Evolutionary conservation across 2,797 vertebrate species (phyloP).

Genomic region (Esox masquinongy): DNA sequence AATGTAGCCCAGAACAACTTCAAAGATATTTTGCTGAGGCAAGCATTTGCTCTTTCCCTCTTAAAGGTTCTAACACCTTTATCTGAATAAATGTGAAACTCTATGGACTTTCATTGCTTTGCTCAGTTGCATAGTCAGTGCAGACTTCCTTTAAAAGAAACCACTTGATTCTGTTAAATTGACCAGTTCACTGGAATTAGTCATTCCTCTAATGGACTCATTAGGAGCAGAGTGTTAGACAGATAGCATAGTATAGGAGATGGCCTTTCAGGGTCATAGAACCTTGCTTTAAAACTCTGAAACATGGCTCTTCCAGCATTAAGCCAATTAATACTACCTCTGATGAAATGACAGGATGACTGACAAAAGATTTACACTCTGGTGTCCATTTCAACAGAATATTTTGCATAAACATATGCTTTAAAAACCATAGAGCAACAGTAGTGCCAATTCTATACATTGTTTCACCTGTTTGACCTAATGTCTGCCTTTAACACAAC

Average conservation of each 20-base stretch:
- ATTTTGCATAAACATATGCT: slow-evolving; percentile 44
- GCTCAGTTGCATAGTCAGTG: background rate
- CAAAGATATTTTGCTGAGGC: background rate
- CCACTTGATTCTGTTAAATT: background rate
- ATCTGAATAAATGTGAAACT: background rate
- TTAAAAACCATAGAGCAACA: slow-evolving; percentile 37
- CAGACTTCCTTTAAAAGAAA: background rate
- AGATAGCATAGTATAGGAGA: background rate
- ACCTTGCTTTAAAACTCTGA: background rate
- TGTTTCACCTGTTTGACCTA: background rate
- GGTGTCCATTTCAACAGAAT: slow-evolving; percentile 28
- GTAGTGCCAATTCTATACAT: slow-evolving; percentile 41
- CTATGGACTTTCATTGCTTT: background rate
- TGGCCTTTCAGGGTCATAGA: background rate
- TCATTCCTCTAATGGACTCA: background rate
- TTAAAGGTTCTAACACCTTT: background rate
- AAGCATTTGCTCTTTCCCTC: background rate
- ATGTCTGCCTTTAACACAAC: background rate
- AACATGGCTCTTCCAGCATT: background rate
- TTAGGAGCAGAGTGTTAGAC: background rate
- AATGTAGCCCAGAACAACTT: background rate
- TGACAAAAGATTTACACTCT: background rate
- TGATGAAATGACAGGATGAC: background rate
- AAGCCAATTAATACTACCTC: background rate
- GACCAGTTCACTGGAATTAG: slow-evolving; percentile 2